Percentiles rank a stretch among this genome's conserved stretches.
These are phyloP conservation scores for Mythimna loreyi DNA, from an alignment of 2,888 invertebrate species.

Conservation along the genomic window DNA sequence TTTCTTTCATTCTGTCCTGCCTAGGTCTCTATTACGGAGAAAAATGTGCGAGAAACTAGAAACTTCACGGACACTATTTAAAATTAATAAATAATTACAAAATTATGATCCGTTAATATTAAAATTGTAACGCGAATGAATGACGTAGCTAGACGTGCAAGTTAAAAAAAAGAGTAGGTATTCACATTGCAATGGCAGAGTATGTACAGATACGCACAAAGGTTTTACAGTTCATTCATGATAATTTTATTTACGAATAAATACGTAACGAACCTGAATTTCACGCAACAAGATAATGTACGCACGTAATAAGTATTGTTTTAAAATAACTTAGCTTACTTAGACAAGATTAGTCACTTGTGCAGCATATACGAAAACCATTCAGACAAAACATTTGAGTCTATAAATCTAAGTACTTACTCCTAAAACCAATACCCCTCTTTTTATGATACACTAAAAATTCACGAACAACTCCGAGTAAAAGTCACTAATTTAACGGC, in stretches of 20 bases:
- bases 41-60: too few species aligned
- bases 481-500: constrained; percentile 34
- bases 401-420: neutral
- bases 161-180: too few species aligned
- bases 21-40: too few species aligned
- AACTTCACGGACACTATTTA: too few species aligned
- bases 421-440: neutral
- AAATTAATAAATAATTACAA: too few species aligned
- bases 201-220: too few species aligned
- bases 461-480: constrained; percentile 24
- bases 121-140: too few species aligned
- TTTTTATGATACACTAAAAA: constrained; percentile 24
- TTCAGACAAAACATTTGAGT: neutral
- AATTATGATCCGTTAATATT: too few species aligned
- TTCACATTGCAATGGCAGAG: too few species aligned
- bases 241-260: neutral
- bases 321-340: neutral
- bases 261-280: neutral
- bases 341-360: neutral
- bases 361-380: neutral
- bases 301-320: neutral
- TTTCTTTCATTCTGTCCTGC: too few species aligned
- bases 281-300: neutral
- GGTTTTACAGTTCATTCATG: neutral
- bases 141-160: too few species aligned